phyloP scores from a whole-genome alignment of 2,113 vertebrate species.

The Oreotragus oreotragus region DNA sequence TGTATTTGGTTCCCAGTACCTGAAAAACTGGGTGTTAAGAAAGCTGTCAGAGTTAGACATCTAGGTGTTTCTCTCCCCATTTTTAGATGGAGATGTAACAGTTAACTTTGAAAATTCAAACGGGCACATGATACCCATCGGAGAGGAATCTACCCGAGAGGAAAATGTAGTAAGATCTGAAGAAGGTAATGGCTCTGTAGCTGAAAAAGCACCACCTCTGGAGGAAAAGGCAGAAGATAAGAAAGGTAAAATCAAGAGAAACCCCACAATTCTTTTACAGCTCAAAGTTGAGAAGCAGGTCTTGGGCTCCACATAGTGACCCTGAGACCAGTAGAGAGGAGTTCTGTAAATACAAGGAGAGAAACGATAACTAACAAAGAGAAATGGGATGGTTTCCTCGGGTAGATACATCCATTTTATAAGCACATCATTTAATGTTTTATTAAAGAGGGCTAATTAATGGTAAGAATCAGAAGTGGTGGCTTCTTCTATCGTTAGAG shows the following conservation, averaged over 20 bases:
- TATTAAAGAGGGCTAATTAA: not conserved
- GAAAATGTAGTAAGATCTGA: conserved; percentile 88
- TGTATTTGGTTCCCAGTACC: conserved; percentile 47
- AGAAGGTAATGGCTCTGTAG: conserved; percentile 77
- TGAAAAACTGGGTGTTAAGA: conserved; percentile 35
- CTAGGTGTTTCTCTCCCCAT: conserved; percentile 75
- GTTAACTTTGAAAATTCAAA: conserved; percentile 93
- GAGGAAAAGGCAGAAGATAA: conserved; percentile 81
- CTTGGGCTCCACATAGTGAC: not conserved
- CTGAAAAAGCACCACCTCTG: conserved; percentile 74
- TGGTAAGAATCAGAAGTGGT: not conserved
- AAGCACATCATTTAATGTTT: not conserved
- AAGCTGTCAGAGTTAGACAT: conserved; percentile 65
- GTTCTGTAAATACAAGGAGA: not conserved
- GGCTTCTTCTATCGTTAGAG: not conserved
- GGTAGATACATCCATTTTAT: not conserved
- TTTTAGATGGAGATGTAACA: conserved; percentile 86
- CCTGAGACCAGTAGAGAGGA: not conserved
- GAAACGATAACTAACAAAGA: not conserved
- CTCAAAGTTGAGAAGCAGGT: conserved; percentile 4
- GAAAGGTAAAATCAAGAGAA: conserved; percentile 83
- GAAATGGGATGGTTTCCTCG: not conserved
- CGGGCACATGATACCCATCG: conserved; percentile 88
- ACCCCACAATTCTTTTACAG: not conserved
- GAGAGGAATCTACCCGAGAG: conserved; percentile 84